These are phyloP conservation scores for Drosophila birchii DNA, from an alignment of 2,888 invertebrate genomes.

Conservation along the genomic window DNA sequence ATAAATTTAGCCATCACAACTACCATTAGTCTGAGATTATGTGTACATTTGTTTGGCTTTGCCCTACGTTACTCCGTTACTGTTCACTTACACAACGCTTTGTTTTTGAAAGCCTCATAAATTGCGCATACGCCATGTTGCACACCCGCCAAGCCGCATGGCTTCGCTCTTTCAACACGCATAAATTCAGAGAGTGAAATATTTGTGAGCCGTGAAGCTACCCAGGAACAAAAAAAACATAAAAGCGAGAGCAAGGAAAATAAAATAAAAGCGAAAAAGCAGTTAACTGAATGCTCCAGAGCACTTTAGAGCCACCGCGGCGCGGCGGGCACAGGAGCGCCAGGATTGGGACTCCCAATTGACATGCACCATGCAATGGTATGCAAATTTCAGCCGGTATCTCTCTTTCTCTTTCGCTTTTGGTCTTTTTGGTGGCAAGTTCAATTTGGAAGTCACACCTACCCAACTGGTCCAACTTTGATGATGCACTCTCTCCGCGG, in stretches of 20 bases:
- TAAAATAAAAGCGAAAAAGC: conserved; percentile 23
- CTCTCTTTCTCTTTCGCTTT: not conserved
- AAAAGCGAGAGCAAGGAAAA: conserved; percentile 15
- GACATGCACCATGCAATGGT: conserved; percentile 63
- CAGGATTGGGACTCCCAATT: conserved; percentile 47
- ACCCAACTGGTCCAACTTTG: conserved; percentile 57
- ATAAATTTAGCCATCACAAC: conserved; percentile 24
- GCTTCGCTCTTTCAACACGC: conserved; percentile 44
- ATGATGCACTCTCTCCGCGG: conserved; percentile 48
- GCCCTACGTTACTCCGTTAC: conserved; percentile 1
- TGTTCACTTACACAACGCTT: conserved; percentile 57
- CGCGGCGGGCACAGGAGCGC: not conserved
- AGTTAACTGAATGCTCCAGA: conserved; percentile 47
- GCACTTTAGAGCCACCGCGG: conserved; percentile 49
- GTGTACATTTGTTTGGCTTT: conserved; percentile 48
- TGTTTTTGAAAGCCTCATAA: conserved; percentile 71
- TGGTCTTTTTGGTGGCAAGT: conserved; percentile 51
- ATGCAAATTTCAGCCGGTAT: conserved; percentile 61
- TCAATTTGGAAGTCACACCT: conserved; percentile 66
- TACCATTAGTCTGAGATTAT: conserved; percentile 1
- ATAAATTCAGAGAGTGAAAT: conserved; percentile 70
- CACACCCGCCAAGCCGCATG: conserved; percentile 40
- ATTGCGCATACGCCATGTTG: conserved; percentile 72
- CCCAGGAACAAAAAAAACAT: conserved; percentile 5
- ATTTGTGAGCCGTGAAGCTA: conserved; percentile 67